Conservation (phyloP, 2,888 invertebrate genomes). For the Macroteleia sp. region DNA sequence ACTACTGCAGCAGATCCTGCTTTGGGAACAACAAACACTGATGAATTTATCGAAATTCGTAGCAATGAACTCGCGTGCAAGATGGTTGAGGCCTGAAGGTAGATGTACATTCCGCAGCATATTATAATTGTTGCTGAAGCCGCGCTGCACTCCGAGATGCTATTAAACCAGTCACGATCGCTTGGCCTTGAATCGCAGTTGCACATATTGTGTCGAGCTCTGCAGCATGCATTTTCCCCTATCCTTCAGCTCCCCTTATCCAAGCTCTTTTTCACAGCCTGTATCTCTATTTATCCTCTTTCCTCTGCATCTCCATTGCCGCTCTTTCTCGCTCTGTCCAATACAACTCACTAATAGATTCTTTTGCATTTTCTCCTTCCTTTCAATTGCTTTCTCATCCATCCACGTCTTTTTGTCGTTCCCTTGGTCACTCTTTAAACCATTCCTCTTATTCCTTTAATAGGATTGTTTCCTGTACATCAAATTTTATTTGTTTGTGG, state of each 20-base stretch:
- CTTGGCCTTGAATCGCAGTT: conserved; percentile 79
- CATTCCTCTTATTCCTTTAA: conserved; percentile 29
- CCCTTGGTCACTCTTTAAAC: conserved; percentile 40
- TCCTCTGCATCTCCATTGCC: not conserved
- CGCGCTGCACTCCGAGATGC: conserved; percentile 71
- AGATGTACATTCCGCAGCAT: conserved; percentile 71
- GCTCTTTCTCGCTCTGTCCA: conserved; percentile 1
- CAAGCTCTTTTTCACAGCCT: conserved; percentile 33
- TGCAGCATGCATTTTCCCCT: conserved; percentile 64
- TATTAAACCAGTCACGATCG: conserved; percentile 81
- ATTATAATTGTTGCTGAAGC: conserved; percentile 78
- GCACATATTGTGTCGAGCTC: conserved; percentile 74
- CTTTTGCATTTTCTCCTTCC: conserved; percentile 60
- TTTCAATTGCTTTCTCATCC: conserved; percentile 58
- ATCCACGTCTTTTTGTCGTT: conserved; percentile 39
- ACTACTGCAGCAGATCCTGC: not conserved
- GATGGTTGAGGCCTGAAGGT: conserved; percentile 47
- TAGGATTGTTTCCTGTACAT: conserved; percentile 36
- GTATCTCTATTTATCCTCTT: conserved; percentile 15
- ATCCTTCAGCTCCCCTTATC: conserved; percentile 65
- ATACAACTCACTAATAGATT: conserved; percentile 53
- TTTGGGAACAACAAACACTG: conserved; percentile 25
- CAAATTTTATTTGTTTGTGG: conserved; percentile 8
- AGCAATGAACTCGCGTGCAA: conserved; percentile 47
- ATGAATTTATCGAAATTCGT: conserved; percentile 50